These are phyloP conservation scores for Biston stratarius DNA, from an alignment of 2,888 invertebrate genomes.

Conservation along the genomic window DNA sequence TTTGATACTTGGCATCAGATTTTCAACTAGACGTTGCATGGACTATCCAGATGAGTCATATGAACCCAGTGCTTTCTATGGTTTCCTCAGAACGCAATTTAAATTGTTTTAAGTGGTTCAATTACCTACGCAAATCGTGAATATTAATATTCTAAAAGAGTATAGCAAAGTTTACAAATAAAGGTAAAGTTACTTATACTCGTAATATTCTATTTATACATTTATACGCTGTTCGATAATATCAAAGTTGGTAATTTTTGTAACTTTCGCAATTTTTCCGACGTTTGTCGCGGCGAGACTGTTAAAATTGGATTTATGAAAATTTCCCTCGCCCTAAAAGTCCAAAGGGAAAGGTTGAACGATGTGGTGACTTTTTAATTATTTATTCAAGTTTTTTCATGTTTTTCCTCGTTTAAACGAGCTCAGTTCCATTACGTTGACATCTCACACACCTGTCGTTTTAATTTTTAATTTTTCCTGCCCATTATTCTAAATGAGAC, in stretches of 20 bases:
- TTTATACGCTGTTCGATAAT: constrained; percentile 28
- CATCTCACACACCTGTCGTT: constrained; percentile 56
- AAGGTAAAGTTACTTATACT: constrained; percentile 1
- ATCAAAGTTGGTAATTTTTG: constrained; percentile 36
- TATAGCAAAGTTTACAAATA: constrained; percentile 25
- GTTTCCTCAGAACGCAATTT: too few relatives aligned
- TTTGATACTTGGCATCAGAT: too few relatives aligned
- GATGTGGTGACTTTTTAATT: constrained; percentile 69
- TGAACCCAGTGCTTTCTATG: too few relatives aligned
- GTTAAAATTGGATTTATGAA: constrained; percentile 66
- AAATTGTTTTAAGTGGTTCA: too few relatives aligned
- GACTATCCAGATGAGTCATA: too few relatives aligned
- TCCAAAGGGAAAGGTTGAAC: constrained; percentile 54
- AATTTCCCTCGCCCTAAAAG: constrained; percentile 46
- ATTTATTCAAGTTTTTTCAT: constrained; percentile 51
- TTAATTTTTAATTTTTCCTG: constrained; percentile 43
- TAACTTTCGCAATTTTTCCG: constrained; percentile 48
- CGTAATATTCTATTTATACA: neutral
- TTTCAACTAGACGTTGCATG: too few relatives aligned
- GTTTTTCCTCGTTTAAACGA: constrained; percentile 54
- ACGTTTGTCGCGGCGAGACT: constrained; percentile 49
- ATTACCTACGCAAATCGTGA: too few relatives aligned
- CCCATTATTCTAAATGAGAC: constrained; percentile 24
- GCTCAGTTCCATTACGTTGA: constrained; percentile 49
- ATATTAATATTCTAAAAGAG: neutral